These are phyloP conservation scores for Mionectes macconnelli DNA, from an alignment of 2,113 vertebrate genomes.

Conservation along the genomic window DNA sequence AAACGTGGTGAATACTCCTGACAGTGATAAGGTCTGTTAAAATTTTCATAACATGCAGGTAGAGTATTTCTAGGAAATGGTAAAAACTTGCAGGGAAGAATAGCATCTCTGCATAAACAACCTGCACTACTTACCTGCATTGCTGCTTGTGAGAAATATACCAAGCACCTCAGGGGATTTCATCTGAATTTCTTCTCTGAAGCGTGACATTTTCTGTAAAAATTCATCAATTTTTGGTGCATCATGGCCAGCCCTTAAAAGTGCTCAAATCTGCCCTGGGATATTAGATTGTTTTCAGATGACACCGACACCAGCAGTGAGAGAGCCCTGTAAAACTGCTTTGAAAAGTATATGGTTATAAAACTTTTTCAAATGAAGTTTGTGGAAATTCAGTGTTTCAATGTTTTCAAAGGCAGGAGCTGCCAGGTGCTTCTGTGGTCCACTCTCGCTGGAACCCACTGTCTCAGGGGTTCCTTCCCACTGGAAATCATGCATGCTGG, in stretches of 20 bases:
- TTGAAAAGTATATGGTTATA: neutral
- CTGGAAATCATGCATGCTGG: neutral
- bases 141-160: neutral
- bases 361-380: neutral
- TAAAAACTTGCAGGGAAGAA: neutral
- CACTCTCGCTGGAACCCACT: neutral
- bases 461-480: neutral
- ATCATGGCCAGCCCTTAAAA: neutral
- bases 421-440: neutral
- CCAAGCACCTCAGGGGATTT: neutral
- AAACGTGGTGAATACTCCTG: neutral
- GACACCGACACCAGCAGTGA: neutral
- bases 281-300: neutral
- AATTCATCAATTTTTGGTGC: neutral
- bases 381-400: neutral
- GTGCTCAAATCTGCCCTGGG: neutral
- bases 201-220: neutral
- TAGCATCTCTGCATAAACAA: neutral
- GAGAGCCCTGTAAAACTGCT: neutral
- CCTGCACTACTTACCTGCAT: neutral
- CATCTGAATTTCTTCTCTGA: neutral
- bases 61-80: neutral
- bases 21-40: neutral
- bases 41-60: neutral
- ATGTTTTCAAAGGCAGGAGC: neutral